Conservation (phyloP, 2,797 vertebrate species). For the Brotula barbata region DNA sequence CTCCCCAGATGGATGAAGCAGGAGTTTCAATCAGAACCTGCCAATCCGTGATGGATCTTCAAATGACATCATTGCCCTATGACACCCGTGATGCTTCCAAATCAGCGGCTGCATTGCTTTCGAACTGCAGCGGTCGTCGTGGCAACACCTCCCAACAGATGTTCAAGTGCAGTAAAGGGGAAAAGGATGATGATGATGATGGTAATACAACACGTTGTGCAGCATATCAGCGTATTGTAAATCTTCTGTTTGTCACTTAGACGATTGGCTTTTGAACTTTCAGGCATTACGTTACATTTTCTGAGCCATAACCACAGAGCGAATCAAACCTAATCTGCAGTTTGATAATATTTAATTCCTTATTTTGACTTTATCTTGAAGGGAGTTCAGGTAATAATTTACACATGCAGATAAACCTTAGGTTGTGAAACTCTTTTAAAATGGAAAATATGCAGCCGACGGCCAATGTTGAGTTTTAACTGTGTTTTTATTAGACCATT, state of each 20-base stretch:
- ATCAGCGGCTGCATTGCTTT: slow-evolving; percentile 10
- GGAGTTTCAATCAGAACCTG: slow-evolving; percentile 16
- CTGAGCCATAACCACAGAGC: background rate
- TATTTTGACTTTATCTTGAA: background rate
- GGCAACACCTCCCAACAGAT: slow-evolving; percentile 41
- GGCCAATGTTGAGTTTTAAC: background rate
- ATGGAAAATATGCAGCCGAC: background rate
- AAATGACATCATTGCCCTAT: slow-evolving; percentile 9
- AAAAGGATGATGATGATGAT: no score
- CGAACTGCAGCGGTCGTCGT: slow-evolving; percentile 11
- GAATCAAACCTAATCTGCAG: background rate
- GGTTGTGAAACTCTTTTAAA: background rate
- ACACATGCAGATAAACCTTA: background rate
- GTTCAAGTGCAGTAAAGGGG: slow-evolving; percentile 1
- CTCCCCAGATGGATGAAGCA: slow-evolving; percentile 7
- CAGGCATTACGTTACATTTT: slow-evolving; percentile 16
- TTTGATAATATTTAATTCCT: background rate
- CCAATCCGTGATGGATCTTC: slow-evolving; percentile 4
- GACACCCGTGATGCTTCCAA: slow-evolving; percentile 14
- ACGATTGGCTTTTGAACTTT: slow-evolving; percentile 15
- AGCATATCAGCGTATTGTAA: no score
- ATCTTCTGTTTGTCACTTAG: slow-evolving; percentile 6
- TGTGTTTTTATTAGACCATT: no score
- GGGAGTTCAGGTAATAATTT: background rate
- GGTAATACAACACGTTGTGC: no score